Base-by-base conservation (phyloP, 1,140 invertebrate genomes). In the Conopomorpha cramerella region DNA sequence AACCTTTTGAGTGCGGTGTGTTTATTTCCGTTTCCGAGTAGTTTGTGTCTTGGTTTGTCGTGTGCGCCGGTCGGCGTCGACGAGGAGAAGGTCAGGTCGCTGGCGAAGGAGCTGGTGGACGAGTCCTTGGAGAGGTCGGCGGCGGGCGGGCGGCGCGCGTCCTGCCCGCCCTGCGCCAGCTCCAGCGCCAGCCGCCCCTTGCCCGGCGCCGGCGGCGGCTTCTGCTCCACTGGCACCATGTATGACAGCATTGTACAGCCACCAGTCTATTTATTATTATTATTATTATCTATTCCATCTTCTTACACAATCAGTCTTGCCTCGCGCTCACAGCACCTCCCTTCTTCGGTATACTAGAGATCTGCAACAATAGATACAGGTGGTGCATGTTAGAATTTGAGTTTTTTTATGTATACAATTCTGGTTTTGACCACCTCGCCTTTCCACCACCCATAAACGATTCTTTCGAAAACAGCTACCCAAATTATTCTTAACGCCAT, bases 171-270 rank as follows among this genome's bases (percentile, higher is more conserved):
- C 42, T 59, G 66, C 16, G 54, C 60, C 36, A 78, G 51, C 46
- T 78, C 72, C 43, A 83, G 53, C 19, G 80, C 77, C 39, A 81
- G 52, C 38, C 80, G 73, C 10, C 61, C 62, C 45, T 81, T 81
- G 6, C 55, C 70, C 7, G 81, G 80, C 29, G 59, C 80, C 39
- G 79, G 78, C 8, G 81, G 82, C 12, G 82, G 82, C 55, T 84
- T 84, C 46, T 85, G 82, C 41, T 84, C 83, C 36, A 84, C 78
- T 13, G 84, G 83, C 45, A 85, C 73, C 80, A 85, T 84, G 54
- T 85, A 85, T 19, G 84, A 85, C 60, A 85, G 65, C 84, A 85
- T 85, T 23, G 19, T n/a, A n/a, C n/a, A n/a, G n/a, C n/a, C n/a
- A n/a, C n/a, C n/a, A n/a, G n/a, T n/a, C n/a, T n/a, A n/a, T n/a